phyloP scores from a whole-genome alignment of 1,140 invertebrate genomes.

The Zaprionus kolodkinae region DNA sequence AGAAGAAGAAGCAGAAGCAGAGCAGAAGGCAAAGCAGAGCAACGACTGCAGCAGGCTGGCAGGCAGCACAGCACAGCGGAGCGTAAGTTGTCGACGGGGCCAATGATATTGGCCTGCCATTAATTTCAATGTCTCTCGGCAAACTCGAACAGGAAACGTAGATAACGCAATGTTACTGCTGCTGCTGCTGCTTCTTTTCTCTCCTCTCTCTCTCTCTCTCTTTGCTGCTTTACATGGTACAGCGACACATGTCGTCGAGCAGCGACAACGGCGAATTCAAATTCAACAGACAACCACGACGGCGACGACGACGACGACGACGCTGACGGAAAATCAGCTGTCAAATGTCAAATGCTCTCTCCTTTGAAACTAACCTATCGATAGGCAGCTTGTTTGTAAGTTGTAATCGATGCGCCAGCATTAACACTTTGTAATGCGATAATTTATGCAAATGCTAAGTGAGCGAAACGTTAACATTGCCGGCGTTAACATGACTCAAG shows the following conservation, averaged over 20 bases:
- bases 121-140: conserved; percentile 56
- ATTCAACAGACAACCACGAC: conserved; percentile 40
- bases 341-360: conserved; percentile 37
- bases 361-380: conserved; percentile 30
- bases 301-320: not conserved
- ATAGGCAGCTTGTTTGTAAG: conserved; percentile 32
- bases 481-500: conserved; percentile 14
- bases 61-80: too few relatives aligned
- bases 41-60: conserved; percentile 9
- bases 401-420: conserved; percentile 14
- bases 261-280: conserved; percentile 48
- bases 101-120: conserved; percentile 60
- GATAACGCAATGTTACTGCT: conserved; percentile 58
- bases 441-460: conserved; percentile 16
- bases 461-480: conserved; percentile 4
- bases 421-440: conserved; percentile 24
- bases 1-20: not conserved
- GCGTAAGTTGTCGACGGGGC: conserved; percentile 21
- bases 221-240: conserved; percentile 11
- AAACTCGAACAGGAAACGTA: conserved; percentile 68
- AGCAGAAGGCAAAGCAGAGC: conserved; percentile 9
- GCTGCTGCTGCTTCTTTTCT: not conserved
- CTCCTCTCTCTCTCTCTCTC: not conserved
- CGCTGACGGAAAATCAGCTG: conserved; percentile 39
- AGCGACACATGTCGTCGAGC: conserved; percentile 24